Percentiles rank a stretch among this genome's conserved stretches.
phyloP scores from a whole-genome alignment of 2,888 invertebrate genomes.

The Athalia cordata region DNA sequence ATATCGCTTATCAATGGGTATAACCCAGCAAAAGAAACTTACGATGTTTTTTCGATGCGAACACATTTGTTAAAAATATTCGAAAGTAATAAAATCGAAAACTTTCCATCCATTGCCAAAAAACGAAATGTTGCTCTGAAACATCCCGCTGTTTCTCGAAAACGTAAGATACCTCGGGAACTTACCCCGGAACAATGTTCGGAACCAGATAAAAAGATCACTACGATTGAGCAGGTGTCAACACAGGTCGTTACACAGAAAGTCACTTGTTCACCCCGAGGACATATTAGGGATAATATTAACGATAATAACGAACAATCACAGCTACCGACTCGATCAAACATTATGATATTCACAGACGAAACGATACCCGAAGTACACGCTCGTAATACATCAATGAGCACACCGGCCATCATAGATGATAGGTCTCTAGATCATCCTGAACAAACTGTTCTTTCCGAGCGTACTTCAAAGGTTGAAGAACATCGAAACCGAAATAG shows the following conservation, averaged over 20 bases:
- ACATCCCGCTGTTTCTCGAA: not conserved
- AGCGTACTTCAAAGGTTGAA: too few species aligned
- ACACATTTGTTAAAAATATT: constrained; percentile 29
- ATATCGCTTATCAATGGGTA: too few species aligned
- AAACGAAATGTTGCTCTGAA: constrained; percentile 33
- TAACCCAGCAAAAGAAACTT: too few species aligned
- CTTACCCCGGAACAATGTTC: not conserved
- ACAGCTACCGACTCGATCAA: too few species aligned
- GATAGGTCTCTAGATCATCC: too few species aligned
- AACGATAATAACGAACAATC: not conserved
- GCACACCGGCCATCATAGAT: too few species aligned
- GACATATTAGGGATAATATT: not conserved
- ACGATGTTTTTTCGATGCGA: not conserved
- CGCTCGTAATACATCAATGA: too few species aligned
- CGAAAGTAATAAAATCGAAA: not conserved
- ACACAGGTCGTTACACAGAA: not conserved
- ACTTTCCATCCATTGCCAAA: constrained; percentile 33
- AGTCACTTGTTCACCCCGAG: not conserved
- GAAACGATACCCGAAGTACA: too few species aligned
- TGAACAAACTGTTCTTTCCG: too few species aligned
- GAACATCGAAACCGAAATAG: too few species aligned
- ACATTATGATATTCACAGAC: too few species aligned
- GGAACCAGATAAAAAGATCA: not conserved
- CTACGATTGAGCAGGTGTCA: too few species aligned
- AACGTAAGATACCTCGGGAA: constrained; percentile 29